Base-by-base conservation (phyloP, 2,888 invertebrate genomes). In the Rhamnusium bicolor region DNA sequence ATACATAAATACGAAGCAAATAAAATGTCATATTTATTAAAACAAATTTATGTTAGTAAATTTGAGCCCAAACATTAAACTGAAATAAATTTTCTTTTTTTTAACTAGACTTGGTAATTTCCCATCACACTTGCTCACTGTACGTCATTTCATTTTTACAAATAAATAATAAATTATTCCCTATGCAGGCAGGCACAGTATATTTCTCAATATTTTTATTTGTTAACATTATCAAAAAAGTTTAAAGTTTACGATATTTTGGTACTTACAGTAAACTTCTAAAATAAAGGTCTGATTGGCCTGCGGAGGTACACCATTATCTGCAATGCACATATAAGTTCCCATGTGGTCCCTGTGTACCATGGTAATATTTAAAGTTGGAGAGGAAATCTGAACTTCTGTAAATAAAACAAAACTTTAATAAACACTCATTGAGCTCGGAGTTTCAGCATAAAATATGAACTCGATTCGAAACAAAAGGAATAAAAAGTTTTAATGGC, bases 201-300 rank as follows among this genome's bases (percentile, higher is more conserved):
- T n/a, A n/a, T n/a, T n/a, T n/a, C n/a, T n/a, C n/a, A n/a, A n/a
- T n/a, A n/a, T n/a, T n/a, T n/a, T n/a, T 24, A 24, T 24, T 2
- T 6, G 24, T 24, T 24, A 24, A 4, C 6, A 24, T 24, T 24
- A 24, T 24, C n/a, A n/a, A n/a, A n/a, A n/a, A n/a, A n/a, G n/a
- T n/a, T n/a, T 10, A 10, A 8, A 32, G 12, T 40, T 40, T n/a
- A 40, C 12, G 12, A 3, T 4, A 40, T 40, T n/a, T n/a, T 4
- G 12, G 4, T 72, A 92, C 95, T 94, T 88, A 97, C 98, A 98
- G 84, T 96, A 94, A 7, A 98, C 95, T 88, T 96, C 95, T n/a
- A 98, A 91, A 69, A 92, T 91, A 78, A 95, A 96, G 12, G 93
- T 94, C 85, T 94, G 94, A 86, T 93, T 94, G 21, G 94, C 94